These are phyloP conservation scores for Naja naja DNA, from an alignment of 2,113 vertebrate genomes.

Conservation along the genomic window DNA sequence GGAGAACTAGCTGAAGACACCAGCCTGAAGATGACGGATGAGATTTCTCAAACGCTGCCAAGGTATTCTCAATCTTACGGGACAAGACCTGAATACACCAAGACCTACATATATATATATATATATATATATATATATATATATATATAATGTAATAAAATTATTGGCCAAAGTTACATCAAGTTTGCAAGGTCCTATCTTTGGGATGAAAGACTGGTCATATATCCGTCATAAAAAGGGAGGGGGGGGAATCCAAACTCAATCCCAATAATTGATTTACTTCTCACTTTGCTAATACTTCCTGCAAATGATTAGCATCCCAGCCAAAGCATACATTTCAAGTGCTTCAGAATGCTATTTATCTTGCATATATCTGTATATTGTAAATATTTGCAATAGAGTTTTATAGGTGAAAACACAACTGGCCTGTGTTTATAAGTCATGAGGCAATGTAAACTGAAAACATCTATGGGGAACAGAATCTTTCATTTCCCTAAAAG, in stretches of 20 bases:
- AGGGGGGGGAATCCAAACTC: too few species aligned
- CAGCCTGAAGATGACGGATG: too few species aligned
- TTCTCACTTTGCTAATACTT: not conserved
- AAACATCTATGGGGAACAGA: not conserved
- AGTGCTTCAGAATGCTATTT: conserved; percentile 33
- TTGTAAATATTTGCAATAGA: conserved; percentile 1
- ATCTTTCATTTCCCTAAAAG: conserved; percentile 10
- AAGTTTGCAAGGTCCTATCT: not conserved
- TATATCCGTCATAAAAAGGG: not conserved
- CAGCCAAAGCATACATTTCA: conserved; percentile 8
- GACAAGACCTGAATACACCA: too few species aligned
- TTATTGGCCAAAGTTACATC: not conserved
- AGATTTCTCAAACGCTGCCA: too few species aligned
- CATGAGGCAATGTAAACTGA: conserved; percentile 15
- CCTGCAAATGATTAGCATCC: not conserved
- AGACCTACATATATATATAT: too few species aligned
- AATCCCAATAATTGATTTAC: not conserved
- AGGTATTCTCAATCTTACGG: too few species aligned
- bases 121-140: too few species aligned
- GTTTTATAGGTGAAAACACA: conserved; percentile 38
- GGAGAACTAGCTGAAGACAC: too few species aligned
- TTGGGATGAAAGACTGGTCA: not conserved
- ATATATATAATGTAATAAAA: too few species aligned
- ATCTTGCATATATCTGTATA: not conserved
- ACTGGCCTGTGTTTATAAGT: not conserved